These are phyloP conservation scores for Ophiothrix spiculata DNA, from an alignment of 35 echinoderm and acorn worm species.

Conservation along the genomic window DNA sequence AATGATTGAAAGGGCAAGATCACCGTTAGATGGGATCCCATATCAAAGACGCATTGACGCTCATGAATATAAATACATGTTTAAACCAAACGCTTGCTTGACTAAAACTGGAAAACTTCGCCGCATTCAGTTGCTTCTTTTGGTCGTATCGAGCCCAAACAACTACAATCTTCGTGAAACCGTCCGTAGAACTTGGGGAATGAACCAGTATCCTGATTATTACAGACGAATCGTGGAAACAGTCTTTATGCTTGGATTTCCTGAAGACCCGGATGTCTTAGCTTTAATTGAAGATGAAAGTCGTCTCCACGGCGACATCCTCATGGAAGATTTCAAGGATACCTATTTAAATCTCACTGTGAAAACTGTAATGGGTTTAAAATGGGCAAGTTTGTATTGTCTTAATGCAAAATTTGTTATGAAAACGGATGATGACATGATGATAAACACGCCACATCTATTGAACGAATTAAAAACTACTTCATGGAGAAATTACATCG, in stretches of 20 bases:
- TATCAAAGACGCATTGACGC: slow-evolving; percentile 29
- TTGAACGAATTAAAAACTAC: slow-evolving; percentile 35
- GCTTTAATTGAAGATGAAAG: no score
- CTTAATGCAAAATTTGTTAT: slow-evolving; percentile 71
- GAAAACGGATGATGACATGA: slow-evolving; percentile 92
- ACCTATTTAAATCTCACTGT: slow-evolving; percentile 78
- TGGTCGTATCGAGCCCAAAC: no score
- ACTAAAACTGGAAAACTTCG: not conserved
- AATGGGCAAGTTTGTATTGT: slow-evolving; percentile 76
- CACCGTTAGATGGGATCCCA: no score
- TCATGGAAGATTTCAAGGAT: slow-evolving; percentile 78
- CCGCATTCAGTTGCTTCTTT: slow-evolving; percentile 24
- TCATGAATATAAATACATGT: slow-evolving; percentile 44
- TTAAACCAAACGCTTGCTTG: slow-evolving; percentile 12
- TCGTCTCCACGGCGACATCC: slow-evolving; percentile 52
- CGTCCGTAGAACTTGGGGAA: no score
- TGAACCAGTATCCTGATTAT: no score
- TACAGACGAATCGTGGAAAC: no score
- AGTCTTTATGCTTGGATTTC: no score
- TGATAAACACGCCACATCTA: slow-evolving; percentile 41
- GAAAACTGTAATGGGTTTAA: slow-evolving; percentile 87
- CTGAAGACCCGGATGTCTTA: no score
- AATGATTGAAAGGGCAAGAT: no score
- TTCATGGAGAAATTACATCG: slow-evolving; percentile 26
- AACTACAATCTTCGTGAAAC: no score